A percentile compares a stretch with the other conserved stretches of the same genome.
phyloP scores from a whole-genome alignment of 2,888 invertebrate species.

The Troides helena region DNA sequence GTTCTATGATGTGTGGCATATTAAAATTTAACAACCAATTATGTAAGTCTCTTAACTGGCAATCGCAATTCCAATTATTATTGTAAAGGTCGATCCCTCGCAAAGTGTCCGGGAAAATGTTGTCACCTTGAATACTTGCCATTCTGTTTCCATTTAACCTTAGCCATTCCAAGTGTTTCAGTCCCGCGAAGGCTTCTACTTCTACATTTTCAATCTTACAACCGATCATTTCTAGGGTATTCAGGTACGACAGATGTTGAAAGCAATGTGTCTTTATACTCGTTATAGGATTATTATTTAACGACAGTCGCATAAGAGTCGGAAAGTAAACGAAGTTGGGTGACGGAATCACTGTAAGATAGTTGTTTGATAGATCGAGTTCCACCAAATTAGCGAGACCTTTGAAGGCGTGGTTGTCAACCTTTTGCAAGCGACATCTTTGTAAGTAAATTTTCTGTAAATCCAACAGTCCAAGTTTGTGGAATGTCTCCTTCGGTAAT shows the following conservation, averaged over 20 bases:
- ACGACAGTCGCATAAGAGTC: slow-evolving; percentile 89
- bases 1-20: slow-evolving; percentile 88
- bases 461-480: slow-evolving; percentile 88
- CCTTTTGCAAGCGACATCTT: slow-evolving; percentile 87
- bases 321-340: slow-evolving; percentile 88
- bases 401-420: slow-evolving; percentile 89
- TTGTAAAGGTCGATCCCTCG: slow-evolving; percentile 90
- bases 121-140: slow-evolving; percentile 84
- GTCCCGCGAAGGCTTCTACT: slow-evolving; percentile 89
- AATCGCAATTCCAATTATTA: slow-evolving; percentile 95
- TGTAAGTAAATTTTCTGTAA: slow-evolving; percentile 92
- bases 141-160: slow-evolving; percentile 91
- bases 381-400: slow-evolving; percentile 93
- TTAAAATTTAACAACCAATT: slow-evolving; percentile 88
- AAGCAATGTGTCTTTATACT: slow-evolving; percentile 86
- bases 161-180: slow-evolving; percentile 91
- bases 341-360: slow-evolving; percentile 87
- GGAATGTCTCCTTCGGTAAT: slow-evolving; percentile 88
- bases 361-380: slow-evolving; percentile 91
- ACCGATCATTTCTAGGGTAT: slow-evolving; percentile 88
- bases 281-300: slow-evolving; percentile 91
- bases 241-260: slow-evolving; percentile 86
- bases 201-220: slow-evolving; percentile 89
- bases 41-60: slow-evolving; percentile 87
- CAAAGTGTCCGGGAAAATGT: slow-evolving; percentile 87